Evolutionary conservation across 2,888 invertebrate genomes (phyloP).

Genomic region (Ashinkailepas kermadecensis): DNA sequence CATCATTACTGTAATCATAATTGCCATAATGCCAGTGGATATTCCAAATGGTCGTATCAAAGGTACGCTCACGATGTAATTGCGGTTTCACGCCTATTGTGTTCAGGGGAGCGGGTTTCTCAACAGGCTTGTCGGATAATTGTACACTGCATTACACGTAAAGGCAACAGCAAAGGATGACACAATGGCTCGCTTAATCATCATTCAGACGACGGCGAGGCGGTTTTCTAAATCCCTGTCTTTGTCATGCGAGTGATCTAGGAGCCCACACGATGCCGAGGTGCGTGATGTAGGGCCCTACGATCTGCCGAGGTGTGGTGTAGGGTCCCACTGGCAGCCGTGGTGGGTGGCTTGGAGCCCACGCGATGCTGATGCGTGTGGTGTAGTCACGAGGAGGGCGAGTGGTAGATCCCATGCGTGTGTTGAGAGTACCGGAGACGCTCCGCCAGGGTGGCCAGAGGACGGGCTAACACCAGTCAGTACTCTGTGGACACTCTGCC

Average conservation of each 20-base stretch:
- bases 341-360: too few relatives aligned
- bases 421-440: too few relatives aligned
- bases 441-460: too few relatives aligned
- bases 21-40: background rate
- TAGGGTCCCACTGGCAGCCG: too few relatives aligned
- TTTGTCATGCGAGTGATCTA: background rate
- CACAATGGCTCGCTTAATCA: slow-evolving; percentile 6
- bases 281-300: background rate
- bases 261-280: background rate
- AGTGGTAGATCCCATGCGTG: too few relatives aligned
- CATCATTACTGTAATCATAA: slow-evolving; percentile 1
- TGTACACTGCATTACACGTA: background rate
- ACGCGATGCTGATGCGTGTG: too few relatives aligned
- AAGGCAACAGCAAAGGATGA: background rate
- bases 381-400: too few relatives aligned
- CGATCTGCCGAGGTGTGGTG: background rate
- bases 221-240: background rate
- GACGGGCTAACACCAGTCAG: too few relatives aligned
- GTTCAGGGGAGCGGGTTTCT: background rate
- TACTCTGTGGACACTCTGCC: too few relatives aligned
- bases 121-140: background rate
- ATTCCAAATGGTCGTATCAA: slow-evolving; percentile 1
- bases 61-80: background rate
- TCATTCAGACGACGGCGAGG: background rate
- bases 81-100: slow-evolving; percentile 4